Evolutionary conservation across 2,113 vertebrate genomes (phyloP).

Genomic region (Anarrhichthys ocellatus): DNA sequence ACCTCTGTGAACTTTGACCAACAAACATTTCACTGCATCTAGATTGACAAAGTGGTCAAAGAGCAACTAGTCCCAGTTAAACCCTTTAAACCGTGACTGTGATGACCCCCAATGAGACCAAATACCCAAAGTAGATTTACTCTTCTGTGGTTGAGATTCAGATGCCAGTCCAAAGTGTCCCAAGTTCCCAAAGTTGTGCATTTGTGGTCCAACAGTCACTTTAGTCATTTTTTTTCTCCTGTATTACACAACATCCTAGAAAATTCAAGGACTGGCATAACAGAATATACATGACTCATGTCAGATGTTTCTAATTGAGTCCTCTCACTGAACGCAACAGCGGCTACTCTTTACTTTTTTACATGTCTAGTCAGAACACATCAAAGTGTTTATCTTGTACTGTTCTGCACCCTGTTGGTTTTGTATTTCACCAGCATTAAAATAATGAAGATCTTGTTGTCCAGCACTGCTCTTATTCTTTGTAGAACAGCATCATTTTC

Average conservation of each 20-base stretch:
- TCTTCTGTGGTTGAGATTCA: background rate
- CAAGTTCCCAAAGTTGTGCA: background rate
- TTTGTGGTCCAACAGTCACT: background rate
- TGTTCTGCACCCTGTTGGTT: slow-evolving; percentile 46
- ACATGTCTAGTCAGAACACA: slow-evolving; percentile 9
- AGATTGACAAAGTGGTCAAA: background rate
- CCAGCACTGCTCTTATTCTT: background rate
- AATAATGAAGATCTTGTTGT: slow-evolving; percentile 13
- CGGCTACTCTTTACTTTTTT: slow-evolving; percentile 25
- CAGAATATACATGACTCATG: background rate
- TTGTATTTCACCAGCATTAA: slow-evolving; percentile 71
- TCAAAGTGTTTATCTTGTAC: slow-evolving; percentile 21
- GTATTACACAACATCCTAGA: background rate
- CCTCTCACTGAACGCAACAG: slow-evolving; percentile 7
- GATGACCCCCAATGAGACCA: background rate
- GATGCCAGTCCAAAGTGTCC: background rate
- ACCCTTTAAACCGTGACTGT: background rate
- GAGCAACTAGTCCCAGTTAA: background rate
- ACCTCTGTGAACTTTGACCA: slow-evolving; percentile 1
- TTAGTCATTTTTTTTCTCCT: background rate
- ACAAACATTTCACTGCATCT: background rate
- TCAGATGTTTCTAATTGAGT: slow-evolving; percentile 11
- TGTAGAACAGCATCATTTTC: background rate
- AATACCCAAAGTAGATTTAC: background rate
- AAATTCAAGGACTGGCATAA: background rate